Conservation (phyloP, 2,113 vertebrate genomes). For the Phaethon lepturus region DNA sequence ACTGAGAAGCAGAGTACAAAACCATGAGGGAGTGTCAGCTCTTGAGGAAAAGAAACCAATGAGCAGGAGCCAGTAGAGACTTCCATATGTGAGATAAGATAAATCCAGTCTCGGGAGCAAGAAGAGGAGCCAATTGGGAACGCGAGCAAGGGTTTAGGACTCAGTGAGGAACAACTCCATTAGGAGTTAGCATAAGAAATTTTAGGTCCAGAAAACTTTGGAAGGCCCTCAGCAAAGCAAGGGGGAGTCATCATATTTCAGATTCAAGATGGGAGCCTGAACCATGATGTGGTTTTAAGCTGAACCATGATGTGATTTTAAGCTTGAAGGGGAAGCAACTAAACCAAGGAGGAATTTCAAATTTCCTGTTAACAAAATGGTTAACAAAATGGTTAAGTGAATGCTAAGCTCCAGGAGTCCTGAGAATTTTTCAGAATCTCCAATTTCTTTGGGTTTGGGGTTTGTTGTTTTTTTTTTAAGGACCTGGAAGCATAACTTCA, state of each 20-base stretch:
- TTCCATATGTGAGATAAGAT: constrained; percentile 3
- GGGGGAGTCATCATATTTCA: neutral
- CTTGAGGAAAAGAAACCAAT: neutral
- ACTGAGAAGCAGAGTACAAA: neutral
- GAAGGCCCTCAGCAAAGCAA: neutral
- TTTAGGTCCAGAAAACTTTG: constrained; percentile 14
- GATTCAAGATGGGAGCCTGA: neutral
- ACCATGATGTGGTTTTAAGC: neutral
- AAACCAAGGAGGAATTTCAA: constrained; percentile 9
- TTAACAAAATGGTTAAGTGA: neutral
- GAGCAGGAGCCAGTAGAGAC: neutral
- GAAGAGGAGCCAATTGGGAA: neutral
- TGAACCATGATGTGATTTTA: neutral
- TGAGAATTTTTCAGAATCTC: neutral
- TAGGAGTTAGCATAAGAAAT: neutral
- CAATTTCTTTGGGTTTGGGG: neutral
- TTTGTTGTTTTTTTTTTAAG: neutral
- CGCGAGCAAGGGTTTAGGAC: neutral
- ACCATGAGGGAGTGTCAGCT: neutral
- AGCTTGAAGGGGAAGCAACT: neutral
- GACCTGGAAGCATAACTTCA: neutral
- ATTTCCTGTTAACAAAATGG: neutral
- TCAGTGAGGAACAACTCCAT: neutral
- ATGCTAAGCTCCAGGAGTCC: neutral
- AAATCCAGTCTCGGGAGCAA: neutral